Evolutionary conservation across 1,140 invertebrate genomes (phyloP), one percentile per base, ranked within the genome.

Genomic region (Calephelis virginiensis): DNA sequence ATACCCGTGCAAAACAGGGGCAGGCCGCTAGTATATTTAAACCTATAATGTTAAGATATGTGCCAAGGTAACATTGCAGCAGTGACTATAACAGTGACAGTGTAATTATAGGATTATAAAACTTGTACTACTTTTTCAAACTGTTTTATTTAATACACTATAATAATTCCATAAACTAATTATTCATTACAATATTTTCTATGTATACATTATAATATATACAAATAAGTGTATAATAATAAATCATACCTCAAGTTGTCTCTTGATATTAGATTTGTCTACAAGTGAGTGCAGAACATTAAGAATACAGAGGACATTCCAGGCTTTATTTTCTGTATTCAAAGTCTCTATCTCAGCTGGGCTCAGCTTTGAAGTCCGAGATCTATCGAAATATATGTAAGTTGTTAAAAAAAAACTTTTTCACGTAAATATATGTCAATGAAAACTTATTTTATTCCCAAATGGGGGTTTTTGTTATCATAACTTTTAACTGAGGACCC

Each of bases 251-350:
- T 99, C 98, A 68, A 99, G 92, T 86, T 99, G 99, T 73, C 96
- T 95, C 86, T 99, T 99, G 74, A 99, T 99, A 85, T 99, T 99
- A 1, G 98, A 99, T 89, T 99, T 99, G 74, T 99, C 98, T 7
- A 99, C 97, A 49, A 99, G 92, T 9, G 98, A 99, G 86, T 99
- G 98, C 40, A 99, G 92, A 48, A 99, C 99, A 92, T 99, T 99
- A 10, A 99, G 93, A 17, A 99, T 97, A 84, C 97, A 98, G 37
- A 99, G 95, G 14, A 99, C 98, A 93, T 99, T 99, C 98, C 99
- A 99, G 4, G 98, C 95, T 89, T 99, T 98, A 74, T 95, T 96
- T 74, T 97, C 96, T 43, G 94, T 93, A 71, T 94, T 95, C 10
- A 98, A 89, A 40, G 97, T 92, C 64, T 97, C 95, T 72, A 97